These are phyloP conservation scores for Chloroceryle inda DNA, from an alignment of 2,797 vertebrate species.

Conservation along the genomic window DNA sequence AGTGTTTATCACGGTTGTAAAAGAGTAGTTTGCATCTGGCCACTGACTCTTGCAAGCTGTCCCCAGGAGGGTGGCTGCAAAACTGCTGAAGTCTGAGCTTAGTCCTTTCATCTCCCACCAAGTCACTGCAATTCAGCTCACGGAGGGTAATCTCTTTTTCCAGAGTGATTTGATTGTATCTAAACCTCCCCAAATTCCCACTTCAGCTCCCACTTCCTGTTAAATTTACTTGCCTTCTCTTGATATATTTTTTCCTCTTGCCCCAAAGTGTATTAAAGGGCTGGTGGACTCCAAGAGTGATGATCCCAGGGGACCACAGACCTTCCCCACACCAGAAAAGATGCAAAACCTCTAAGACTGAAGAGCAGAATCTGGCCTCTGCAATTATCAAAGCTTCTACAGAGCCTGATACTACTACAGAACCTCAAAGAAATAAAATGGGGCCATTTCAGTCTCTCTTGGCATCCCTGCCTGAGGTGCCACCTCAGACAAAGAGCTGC, in stretches of 20 bases:
- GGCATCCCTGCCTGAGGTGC: neutral
- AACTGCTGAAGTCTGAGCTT: neutral
- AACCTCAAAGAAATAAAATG: neutral
- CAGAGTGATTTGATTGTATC: neutral
- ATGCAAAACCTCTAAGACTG: neutral
- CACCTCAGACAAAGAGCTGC: rapidly evolving
- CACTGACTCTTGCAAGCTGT: neutral
- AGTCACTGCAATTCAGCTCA: neutral
- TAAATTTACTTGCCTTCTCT: neutral
- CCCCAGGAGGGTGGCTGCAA: neutral
- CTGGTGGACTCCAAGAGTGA: neutral
- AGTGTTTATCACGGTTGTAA: neutral
- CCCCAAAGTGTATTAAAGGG: neutral
- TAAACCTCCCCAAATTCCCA: neutral
- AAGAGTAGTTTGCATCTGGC: neutral
- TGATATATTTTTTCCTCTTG: neutral
- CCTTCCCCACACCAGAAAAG: neutral
- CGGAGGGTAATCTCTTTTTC: neutral
- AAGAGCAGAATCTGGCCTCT: neutral
- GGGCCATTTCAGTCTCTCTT: neutral
- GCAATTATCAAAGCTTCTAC: neutral
- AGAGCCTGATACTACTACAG: neutral
- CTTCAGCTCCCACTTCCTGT: neutral
- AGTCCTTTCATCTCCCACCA: neutral
- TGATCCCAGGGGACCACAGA: neutral